phyloP scores from a whole-genome alignment of 2,888 invertebrate species.

The Periphyllus acericola region DNA sequence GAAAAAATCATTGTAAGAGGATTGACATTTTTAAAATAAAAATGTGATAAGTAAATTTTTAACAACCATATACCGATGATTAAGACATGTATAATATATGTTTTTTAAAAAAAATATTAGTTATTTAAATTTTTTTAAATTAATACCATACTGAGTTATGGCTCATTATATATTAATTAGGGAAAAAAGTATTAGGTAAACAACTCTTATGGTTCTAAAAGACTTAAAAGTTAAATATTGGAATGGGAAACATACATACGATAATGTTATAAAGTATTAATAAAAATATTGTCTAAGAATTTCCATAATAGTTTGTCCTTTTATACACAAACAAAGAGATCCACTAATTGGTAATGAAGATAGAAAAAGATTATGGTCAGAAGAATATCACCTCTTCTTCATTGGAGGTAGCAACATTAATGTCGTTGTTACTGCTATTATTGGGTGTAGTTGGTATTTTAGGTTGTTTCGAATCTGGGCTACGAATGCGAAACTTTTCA shows the following conservation, averaged over 20 bases:
- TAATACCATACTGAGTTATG: slow-evolving; percentile 13
- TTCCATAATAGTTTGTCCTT: slow-evolving; percentile 57
- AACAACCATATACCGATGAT: slow-evolving; percentile 38
- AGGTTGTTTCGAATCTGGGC: slow-evolving; percentile 68
- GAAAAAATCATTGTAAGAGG: slow-evolving; percentile 33
- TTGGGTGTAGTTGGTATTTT: slow-evolving; percentile 63
- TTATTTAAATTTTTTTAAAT: slow-evolving; percentile 15
- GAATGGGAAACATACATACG: slow-evolving; percentile 37
- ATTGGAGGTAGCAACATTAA: slow-evolving; percentile 51
- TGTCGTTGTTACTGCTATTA: slow-evolving; percentile 34
- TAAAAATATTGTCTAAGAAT: slow-evolving; percentile 56
- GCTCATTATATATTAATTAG: not conserved
- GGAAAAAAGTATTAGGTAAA: slow-evolving; percentile 13
- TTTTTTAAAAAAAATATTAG: not conserved
- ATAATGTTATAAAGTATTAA: slow-evolving; percentile 32
- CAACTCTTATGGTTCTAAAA: slow-evolving; percentile 25
- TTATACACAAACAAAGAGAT: slow-evolving; percentile 55
- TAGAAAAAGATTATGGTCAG: slow-evolving; percentile 63
- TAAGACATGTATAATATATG: slow-evolving; percentile 1
- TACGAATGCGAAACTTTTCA: slow-evolving; percentile 75
- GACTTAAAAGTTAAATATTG: slow-evolving; percentile 42
- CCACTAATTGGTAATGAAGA: slow-evolving; percentile 50
- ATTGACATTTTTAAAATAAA: slow-evolving; percentile 14
- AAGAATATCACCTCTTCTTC: slow-evolving; percentile 66
- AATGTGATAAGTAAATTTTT: slow-evolving; percentile 28